Conservation (phyloP, 1,140 invertebrate genomes). For the Bombus cullumanus region DNA sequence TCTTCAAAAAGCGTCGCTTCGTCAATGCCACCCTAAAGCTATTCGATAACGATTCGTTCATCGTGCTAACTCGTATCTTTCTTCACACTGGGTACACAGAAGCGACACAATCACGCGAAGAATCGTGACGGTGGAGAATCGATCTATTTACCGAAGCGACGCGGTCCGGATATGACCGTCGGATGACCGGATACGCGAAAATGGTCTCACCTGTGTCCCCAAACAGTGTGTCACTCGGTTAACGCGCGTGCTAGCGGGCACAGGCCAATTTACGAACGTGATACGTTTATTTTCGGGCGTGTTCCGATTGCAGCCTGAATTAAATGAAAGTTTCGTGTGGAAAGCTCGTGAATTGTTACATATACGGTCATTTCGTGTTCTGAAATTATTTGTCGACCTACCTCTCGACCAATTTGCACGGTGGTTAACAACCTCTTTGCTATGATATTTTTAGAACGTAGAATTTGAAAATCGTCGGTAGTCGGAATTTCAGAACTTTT, state of each 20-base stretch:
- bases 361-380: too few species aligned
- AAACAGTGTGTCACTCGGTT: constrained; percentile 33
- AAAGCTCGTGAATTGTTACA: too few species aligned
- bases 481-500: too few species aligned
- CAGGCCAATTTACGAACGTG: not conserved
- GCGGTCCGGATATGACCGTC: constrained; percentile 39
- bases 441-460: too few species aligned
- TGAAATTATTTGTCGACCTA: too few species aligned
- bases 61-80: too few species aligned
- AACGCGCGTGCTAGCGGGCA: constrained; percentile 4
- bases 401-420: too few species aligned
- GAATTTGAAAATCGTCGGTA: too few species aligned
- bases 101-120: constrained; percentile 9
- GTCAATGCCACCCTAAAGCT: too few species aligned
- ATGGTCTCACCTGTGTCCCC: constrained; percentile 37
- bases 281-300: constrained; percentile 6
- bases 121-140: constrained; percentile 11
- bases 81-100: too few species aligned
- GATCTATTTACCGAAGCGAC: constrained; percentile 29
- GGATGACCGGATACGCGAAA: constrained; percentile 39
- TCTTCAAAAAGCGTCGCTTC: not conserved
- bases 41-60: too few species aligned
- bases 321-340: constrained; percentile 4
- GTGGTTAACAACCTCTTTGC: too few species aligned
- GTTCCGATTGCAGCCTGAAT: not conserved